Evolutionary conservation across 1,140 invertebrate genomes (phyloP).

Genomic region (Sycophaga agraensis): DNA sequence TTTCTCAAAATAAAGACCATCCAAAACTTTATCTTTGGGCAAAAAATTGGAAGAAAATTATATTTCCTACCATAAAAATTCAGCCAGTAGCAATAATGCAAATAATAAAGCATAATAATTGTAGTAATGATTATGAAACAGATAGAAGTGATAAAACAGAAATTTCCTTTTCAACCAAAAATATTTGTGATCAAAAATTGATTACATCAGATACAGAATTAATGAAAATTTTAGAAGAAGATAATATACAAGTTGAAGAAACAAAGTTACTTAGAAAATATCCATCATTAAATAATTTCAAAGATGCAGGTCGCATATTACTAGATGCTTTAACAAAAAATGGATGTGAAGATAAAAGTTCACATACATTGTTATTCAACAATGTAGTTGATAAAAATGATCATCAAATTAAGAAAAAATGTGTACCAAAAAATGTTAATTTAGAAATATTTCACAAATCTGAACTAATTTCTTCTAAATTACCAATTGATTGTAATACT

Average conservation of each 20-base stretch:
- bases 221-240: conserved; percentile 56
- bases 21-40: conserved; percentile 84
- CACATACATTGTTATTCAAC: background rate
- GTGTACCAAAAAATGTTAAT: too few relatives aligned
- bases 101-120: conserved; percentile 35
- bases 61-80: conserved; percentile 43
- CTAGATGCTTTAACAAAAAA: conserved; percentile 44
- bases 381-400: conserved; percentile 19
- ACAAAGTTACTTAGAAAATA: conserved; percentile 35
- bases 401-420: conserved; percentile 15
- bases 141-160: conserved; percentile 32
- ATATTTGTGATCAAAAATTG: conserved; percentile 44
- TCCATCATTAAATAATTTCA: conserved; percentile 31
- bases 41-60: conserved; percentile 73
- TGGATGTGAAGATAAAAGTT: conserved; percentile 29
- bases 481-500: too few relatives aligned
- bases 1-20: conserved; percentile 76
- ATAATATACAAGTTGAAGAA: conserved; percentile 47
- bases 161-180: conserved; percentile 31
- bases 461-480: background rate
- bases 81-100: conserved; percentile 49
- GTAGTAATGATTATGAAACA: background rate
- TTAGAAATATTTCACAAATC: conserved; percentile 1
- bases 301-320: conserved; percentile 37
- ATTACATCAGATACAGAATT: conserved; percentile 53